Conservation (phyloP, 2,888 invertebrate genomes). For the Meloe dianella region DNA sequence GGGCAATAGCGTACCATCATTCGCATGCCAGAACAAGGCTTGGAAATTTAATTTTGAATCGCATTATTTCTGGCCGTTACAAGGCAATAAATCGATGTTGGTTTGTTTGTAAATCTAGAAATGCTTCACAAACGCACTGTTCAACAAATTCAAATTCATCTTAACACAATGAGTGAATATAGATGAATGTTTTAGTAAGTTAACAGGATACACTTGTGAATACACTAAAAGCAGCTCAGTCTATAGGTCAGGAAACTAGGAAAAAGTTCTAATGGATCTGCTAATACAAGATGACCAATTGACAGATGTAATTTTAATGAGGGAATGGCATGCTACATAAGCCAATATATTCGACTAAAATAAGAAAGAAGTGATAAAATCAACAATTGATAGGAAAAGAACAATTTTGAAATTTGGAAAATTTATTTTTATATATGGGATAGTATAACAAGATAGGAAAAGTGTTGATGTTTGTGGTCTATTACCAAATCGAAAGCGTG, state of each 20-base stretch:
- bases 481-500: conserved; percentile 34
- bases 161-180: conserved; percentile 10
- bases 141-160: conserved; percentile 22
- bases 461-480: conserved; percentile 22
- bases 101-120: conserved; percentile 37
- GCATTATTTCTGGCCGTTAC: conserved; percentile 55
- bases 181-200: conserved; percentile 1
- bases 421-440: background rate
- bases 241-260: conserved; percentile 32
- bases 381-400: background rate
- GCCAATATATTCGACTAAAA: conserved; percentile 18
- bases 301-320: conserved; percentile 38
- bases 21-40: conserved; percentile 52
- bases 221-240: conserved; percentile 18
- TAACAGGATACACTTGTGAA: conserved; percentile 14
- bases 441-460: background rate
- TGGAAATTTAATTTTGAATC: conserved; percentile 56
- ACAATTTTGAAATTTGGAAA: background rate
- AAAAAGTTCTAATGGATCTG: conserved; percentile 37
- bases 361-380: background rate
- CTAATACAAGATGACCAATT: conserved; percentile 28
- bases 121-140: conserved; percentile 22
- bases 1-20: conserved; percentile 46
- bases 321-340: conserved; percentile 27
- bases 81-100: conserved; percentile 55